Evolutionary conservation across 2,113 vertebrate genomes (phyloP), one percentile per base, ranked within the genome.

Genomic region (Elgaria multicarinata): DNA sequence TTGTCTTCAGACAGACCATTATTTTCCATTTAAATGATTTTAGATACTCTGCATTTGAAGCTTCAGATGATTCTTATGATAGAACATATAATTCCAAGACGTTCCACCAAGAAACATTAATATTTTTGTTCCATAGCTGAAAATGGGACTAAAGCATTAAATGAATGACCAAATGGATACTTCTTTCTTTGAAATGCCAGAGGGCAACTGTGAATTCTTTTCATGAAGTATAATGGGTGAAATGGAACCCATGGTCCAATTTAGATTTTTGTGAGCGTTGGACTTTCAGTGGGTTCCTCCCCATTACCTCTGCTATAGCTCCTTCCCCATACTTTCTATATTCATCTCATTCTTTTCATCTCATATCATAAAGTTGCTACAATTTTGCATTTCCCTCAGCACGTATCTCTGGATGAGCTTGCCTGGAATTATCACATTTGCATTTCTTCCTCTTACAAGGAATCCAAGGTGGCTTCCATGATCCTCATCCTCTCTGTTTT

Each of bases 81-180:
- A 0, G 53, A 46, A 20, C 85, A 22, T 10, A 1, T 50, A 50
- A 50, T 50, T 36, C 4, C 4, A 0, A 0, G 67, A 3, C 16
- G n/a, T 3, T 1, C 55, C 74, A 12, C 71, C n/a, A 20, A 46
- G n/a, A 90, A 62, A 80, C 10, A 58, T 75, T 44, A 77, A 10
- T 83, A 81, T 31, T 64, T 0, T 0, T 2, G 0, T 53, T 31
- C 75, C 24, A n/a, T 1, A 0, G n/a, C 69, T 75, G 0, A 0
- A 2, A 6, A 46, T 31, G 46, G 26, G 76, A 24, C 71, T 90
- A 36, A 53, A 77, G 10, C 58, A 82, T 9, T 71, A 14, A 3
- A 18, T 0, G 7, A 80, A 71, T 39, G 0, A 0, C 16, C 39
- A 84, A 26, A 71, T 80, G 12, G 22, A 33, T 39, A 39, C 18